Percentiles rank a stretch among this genome's conserved stretches.
Conservation (phyloP, 2,113 vertebrate genomes). For the Protobothrops flavoviridis region DNA sequence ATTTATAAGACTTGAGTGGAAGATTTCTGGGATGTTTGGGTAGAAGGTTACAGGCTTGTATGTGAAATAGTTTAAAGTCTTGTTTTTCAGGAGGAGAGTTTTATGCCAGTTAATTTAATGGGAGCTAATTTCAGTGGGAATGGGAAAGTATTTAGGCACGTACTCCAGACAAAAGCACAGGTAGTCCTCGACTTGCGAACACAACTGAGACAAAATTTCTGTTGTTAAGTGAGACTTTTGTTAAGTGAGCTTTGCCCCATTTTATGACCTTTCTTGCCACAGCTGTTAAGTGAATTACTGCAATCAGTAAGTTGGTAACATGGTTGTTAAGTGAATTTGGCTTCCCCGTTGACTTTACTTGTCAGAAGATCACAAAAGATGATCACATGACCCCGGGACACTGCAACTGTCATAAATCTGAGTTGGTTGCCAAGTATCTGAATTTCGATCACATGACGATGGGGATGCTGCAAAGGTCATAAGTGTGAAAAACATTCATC, state of each 20-base stretch:
- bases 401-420: background rate
- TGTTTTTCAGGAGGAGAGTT: background rate
- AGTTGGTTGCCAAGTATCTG: background rate
- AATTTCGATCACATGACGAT: background rate
- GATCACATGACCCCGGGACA: background rate
- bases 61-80: background rate
- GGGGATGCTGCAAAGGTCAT: background rate
- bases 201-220: background rate
- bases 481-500: background rate
- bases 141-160: background rate
- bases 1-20: background rate
- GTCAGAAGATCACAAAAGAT: background rate
- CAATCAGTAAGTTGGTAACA: background rate
- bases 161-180: background rate
- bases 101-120: background rate
- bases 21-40: background rate
- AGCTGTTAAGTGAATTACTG: background rate
- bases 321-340: background rate
- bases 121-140: background rate
- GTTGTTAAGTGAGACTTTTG: background rate
- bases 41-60: background rate
- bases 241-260: background rate
- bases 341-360: background rate
- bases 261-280: background rate
- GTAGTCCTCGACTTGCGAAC: background rate